Conservation (phyloP, 2,888 invertebrate species). For the Eilema depressum region DNA sequence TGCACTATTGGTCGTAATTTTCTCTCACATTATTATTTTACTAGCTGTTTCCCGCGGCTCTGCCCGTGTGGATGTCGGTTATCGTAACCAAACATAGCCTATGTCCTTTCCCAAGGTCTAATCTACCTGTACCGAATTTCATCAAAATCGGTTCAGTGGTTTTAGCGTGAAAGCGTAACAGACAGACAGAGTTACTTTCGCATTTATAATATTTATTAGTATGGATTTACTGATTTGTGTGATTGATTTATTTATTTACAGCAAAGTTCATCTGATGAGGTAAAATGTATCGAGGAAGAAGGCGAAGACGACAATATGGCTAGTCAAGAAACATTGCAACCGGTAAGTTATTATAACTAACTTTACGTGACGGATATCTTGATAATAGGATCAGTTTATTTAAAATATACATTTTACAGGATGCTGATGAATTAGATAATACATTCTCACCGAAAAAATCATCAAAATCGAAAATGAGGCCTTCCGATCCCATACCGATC, state of each 20-base stretch:
- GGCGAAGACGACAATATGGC: constrained; percentile 87
- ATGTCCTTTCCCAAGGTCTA: too few relatives aligned
- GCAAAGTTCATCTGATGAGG: constrained; percentile 89
- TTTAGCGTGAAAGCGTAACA: too few relatives aligned
- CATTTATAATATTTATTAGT: too few relatives aligned
- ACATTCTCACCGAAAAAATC: constrained; percentile 72
- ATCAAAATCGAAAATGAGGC: constrained; percentile 81
- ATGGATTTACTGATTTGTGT: too few relatives aligned
- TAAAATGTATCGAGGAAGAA: constrained; percentile 92
- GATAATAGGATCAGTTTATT: constrained; percentile 12
- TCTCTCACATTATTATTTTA: too few relatives aligned
- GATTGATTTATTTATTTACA: constrained; percentile 11
- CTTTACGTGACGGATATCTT: too few relatives aligned
- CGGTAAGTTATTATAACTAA: constrained; percentile 59
- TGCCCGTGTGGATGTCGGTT: too few relatives aligned
- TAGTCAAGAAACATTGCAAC: constrained; percentile 82
- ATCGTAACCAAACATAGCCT: too few relatives aligned
- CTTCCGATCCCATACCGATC: constrained; percentile 92
- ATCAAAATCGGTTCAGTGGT: too few relatives aligned
- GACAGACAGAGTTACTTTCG: too few relatives aligned
- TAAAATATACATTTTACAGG: constrained; percentile 44
- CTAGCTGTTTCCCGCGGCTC: too few relatives aligned
- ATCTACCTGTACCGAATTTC: too few relatives aligned
- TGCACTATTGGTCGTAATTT: background rate
- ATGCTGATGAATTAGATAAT: constrained; percentile 73